These are phyloP conservation scores for Entelurus aequoreus DNA, from an alignment of 2,113 vertebrate genomes.

Conservation along the genomic window DNA sequence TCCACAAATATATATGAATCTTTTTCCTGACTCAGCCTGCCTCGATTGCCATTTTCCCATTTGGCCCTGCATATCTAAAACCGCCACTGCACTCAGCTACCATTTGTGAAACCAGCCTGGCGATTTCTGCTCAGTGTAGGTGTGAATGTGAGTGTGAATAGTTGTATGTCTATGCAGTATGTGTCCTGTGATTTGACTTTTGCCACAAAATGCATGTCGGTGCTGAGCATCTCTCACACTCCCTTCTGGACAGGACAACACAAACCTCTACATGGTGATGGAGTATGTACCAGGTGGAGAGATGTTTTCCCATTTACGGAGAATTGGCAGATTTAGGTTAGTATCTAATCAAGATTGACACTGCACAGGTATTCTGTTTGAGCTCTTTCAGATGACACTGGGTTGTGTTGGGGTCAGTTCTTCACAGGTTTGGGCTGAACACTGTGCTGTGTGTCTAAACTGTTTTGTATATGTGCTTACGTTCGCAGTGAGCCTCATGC, in stretches of 20 bases:
- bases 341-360: constrained; percentile 11
- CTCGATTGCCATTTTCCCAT: no score
- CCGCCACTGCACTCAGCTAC: no score
- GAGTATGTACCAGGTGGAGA: constrained; percentile 88
- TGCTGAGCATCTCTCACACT: background rate
- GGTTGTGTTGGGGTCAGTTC: background rate
- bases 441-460: constrained; percentile 1
- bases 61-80: no score
- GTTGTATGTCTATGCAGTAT: no score
- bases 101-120: no score
- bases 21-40: no score
- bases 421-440: background rate
- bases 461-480: background rate
- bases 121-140: no score
- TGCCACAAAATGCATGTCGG: background rate
- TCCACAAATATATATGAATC: no score
- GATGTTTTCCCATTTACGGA: constrained; percentile 90
- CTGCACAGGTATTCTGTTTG: background rate
- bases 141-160: no score
- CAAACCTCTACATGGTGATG: constrained; percentile 94
- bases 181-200: no score
- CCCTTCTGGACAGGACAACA: constrained; percentile 76
- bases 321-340: constrained; percentile 88
- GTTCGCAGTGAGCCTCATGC: constrained; percentile 60
- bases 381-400: background rate